Conservation (phyloP, 2,888 invertebrate species). For the Xylota sylvarum region DNA sequence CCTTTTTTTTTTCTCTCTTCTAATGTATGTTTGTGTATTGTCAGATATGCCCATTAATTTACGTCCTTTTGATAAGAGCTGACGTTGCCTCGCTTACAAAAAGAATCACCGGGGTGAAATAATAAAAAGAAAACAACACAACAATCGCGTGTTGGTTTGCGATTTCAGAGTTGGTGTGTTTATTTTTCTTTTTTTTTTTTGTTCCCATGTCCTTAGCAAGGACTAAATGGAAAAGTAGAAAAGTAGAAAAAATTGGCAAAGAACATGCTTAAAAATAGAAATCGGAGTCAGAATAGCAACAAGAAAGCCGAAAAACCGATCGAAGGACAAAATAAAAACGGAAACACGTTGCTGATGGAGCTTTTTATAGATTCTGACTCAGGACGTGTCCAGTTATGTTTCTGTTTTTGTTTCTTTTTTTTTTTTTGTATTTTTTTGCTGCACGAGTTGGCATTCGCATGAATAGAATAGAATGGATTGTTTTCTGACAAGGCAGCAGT, state of each 20-base stretch:
- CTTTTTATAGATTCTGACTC: conserved; percentile 52
- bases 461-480: too few relatives aligned
- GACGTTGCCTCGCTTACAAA: conserved; percentile 16
- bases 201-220: conserved; percentile 19
- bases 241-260: conserved; percentile 22
- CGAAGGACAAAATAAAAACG: conserved; percentile 42
- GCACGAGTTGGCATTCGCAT: too few relatives aligned
- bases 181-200: too few relatives aligned
- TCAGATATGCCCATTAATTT: conserved; percentile 65
- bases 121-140: conserved; percentile 18
- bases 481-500: too few relatives aligned
- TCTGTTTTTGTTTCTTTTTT: too few relatives aligned
- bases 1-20: background rate
- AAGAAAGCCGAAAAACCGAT: conserved; percentile 40
- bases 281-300: conserved; percentile 47
- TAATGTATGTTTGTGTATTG: conserved; percentile 19
- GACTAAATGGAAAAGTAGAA: conserved; percentile 5
- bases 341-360: conserved; percentile 25
- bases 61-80: conserved; percentile 63
- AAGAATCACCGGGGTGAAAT: conserved; percentile 12
- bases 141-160: conserved; percentile 59
- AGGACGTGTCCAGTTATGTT: conserved; percentile 23
- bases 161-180: conserved; percentile 39
- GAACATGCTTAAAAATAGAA: conserved; percentile 62
- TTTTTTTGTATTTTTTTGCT: too few relatives aligned